These are phyloP conservation scores for Apodemus sylvaticus DNA, from an alignment of 2,113 vertebrate genomes.

Conservation along the genomic window DNA sequence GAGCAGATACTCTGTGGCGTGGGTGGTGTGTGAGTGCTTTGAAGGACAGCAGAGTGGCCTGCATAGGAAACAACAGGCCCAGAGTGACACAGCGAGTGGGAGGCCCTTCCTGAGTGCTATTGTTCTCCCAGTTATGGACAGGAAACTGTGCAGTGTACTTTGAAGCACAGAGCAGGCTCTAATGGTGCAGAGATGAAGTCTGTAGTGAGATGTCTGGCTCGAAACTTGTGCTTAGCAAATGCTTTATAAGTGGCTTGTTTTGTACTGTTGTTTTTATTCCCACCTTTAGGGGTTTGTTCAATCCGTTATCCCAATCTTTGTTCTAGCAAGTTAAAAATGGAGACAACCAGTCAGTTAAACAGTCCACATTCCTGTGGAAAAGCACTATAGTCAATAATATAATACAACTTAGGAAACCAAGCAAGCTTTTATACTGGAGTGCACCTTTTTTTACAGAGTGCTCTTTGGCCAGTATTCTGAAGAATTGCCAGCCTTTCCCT, in stretches of 20 bases:
- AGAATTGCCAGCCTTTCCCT: background rate
- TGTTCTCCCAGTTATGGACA: conserved; percentile 72
- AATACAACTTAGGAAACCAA: background rate
- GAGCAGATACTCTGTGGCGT: background rate
- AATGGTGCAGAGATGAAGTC: conserved; percentile 19
- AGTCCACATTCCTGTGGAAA: background rate
- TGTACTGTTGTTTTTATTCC: background rate
- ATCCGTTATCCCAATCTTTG: background rate
- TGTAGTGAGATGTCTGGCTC: background rate
- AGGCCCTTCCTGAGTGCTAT: conserved; percentile 73
- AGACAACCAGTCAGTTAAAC: background rate
- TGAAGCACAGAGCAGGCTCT: conserved; percentile 49
- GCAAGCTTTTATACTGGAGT: background rate
- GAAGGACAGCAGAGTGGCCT: background rate
- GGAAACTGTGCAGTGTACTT: conserved; percentile 67
- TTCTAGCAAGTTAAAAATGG: conserved; percentile 9
- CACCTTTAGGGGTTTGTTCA: background rate
- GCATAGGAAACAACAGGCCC: conserved; percentile 72
- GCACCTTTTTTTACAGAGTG: too few species aligned
- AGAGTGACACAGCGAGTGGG: conserved; percentile 35
- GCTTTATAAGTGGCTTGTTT: background rate
- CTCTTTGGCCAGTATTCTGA: background rate
- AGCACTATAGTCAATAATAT: background rate
- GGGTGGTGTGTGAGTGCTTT: background rate
- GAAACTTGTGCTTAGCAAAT: background rate